These are phyloP conservation scores for Ips typographus DNA, from an alignment of 1,140 invertebrate genomes.

Conservation along the genomic window DNA sequence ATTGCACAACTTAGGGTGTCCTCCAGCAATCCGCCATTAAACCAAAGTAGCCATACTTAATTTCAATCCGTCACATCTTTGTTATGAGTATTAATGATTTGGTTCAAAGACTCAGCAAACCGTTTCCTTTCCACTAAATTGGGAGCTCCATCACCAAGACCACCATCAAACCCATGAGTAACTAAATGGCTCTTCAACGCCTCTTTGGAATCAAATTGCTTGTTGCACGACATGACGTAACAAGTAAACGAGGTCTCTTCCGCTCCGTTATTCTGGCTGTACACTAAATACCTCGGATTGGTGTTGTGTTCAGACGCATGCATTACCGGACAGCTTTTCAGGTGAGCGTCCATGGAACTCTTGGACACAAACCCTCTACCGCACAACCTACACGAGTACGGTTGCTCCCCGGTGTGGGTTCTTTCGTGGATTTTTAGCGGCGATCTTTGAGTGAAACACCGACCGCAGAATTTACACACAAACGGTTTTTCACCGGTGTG, in stretches of 20 bases:
- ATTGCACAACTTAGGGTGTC: too few species aligned
- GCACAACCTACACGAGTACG: constrained; percentile 70
- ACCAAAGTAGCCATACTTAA: too few species aligned
- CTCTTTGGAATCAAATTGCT: constrained; percentile 28
- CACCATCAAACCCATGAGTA: constrained; percentile 49
- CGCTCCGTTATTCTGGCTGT: background rate
- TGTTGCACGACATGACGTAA: constrained; percentile 18
- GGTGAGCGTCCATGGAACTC: constrained; percentile 60
- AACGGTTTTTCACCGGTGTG: constrained; percentile 51
- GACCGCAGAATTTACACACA: constrained; percentile 53
- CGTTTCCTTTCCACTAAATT: constrained; percentile 14
- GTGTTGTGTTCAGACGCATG: constrained; percentile 24
- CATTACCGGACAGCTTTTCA: constrained; percentile 39
- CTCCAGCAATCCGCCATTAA: too few species aligned
- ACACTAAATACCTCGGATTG: background rate
- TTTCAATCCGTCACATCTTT: too few species aligned
- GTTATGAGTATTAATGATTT: too few species aligned
- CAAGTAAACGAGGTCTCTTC: constrained; percentile 16
- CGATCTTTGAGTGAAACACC: constrained; percentile 62
- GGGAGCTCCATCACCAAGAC: too few species aligned
- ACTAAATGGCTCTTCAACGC: constrained; percentile 59
- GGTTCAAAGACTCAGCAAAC: constrained; percentile 20
- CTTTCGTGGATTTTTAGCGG: constrained; percentile 74
- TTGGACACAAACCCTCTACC: constrained; percentile 63
- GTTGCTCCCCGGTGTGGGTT: constrained; percentile 74